These are phyloP conservation scores for Chaetophractus vellerosus DNA, from an alignment of 2,797 vertebrate species.

Conservation along the genomic window DNA sequence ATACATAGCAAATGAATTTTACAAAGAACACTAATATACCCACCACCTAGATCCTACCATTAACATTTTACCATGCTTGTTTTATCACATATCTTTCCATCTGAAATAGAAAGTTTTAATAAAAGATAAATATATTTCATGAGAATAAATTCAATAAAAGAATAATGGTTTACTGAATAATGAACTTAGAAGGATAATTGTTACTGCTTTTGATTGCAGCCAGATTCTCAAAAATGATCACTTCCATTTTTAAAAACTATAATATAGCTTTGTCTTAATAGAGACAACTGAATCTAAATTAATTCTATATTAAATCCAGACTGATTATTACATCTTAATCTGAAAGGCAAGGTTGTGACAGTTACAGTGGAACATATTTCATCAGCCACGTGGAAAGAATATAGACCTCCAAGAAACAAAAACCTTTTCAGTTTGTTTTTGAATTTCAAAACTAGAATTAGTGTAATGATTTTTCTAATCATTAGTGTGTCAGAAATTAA, in stretches of 20 bases:
- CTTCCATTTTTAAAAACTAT: constrained; percentile 85
- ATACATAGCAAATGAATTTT: constrained; percentile 34
- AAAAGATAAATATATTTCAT: constrained; percentile 67
- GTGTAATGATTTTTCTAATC: constrained; percentile 66
- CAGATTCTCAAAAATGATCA: constrained; percentile 80
- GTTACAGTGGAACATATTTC: constrained; percentile 79
- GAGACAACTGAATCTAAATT: constrained; percentile 84
- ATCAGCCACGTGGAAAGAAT: constrained; percentile 59
- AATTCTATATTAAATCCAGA: constrained; percentile 86
- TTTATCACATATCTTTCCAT: constrained; percentile 3
- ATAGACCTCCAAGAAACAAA: constrained; percentile 60
- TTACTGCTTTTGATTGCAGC: constrained; percentile 64
- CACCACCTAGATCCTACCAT: background rate
- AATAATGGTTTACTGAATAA: constrained; percentile 64
- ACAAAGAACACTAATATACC: background rate
- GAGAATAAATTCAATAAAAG: constrained; percentile 67
- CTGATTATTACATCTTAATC: constrained; percentile 85
- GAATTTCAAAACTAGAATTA: constrained; percentile 62
- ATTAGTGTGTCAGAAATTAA: constrained; percentile 46
- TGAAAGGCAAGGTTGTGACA: constrained; percentile 77
- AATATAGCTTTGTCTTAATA: constrained; percentile 87
- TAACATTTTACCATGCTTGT: constrained; percentile 32
- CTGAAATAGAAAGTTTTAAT: constrained; percentile 60
- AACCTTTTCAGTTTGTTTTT: constrained; percentile 65
- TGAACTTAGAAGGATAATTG: constrained; percentile 55